Conservation (phyloP, 2,113 vertebrate species). For the Otis tarda region DNA sequence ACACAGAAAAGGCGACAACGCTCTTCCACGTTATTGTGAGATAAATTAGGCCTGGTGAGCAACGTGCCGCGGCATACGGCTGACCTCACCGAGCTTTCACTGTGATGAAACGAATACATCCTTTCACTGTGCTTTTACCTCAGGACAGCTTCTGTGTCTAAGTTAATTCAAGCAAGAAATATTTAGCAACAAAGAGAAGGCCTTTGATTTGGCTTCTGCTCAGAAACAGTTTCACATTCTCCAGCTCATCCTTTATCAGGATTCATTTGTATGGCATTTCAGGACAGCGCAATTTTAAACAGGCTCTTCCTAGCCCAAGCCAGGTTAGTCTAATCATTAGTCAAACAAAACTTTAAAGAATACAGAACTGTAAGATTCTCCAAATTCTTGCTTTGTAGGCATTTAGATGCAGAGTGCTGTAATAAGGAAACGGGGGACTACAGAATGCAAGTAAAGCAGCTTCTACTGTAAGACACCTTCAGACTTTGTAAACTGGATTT, state of each 20-base stretch:
- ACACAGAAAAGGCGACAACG: background rate
- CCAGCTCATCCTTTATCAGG: background rate
- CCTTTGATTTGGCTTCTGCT: background rate
- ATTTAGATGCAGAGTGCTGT: background rate
- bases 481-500: background rate
- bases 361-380: background rate
- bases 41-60: background rate
- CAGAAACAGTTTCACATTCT: background rate
- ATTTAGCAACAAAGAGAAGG: background rate
- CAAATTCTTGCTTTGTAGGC: background rate
- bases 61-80: too few species aligned
- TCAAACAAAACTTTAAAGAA: background rate
- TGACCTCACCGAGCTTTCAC: background rate
- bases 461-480: background rate
- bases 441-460: background rate
- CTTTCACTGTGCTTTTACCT: background rate
- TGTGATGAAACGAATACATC: background rate
- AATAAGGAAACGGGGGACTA: background rate
- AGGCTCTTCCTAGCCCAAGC: background rate
- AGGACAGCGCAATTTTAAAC: background rate
- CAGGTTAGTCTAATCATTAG: background rate
- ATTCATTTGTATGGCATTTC: background rate
- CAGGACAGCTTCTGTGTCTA: background rate
- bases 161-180: background rate
- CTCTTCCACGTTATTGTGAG: background rate